Evolutionary conservation across 2,797 vertebrate genomes (phyloP), one percentile per base, ranked within the genome.

Genomic region (Macropus fuliginosus): DNA sequence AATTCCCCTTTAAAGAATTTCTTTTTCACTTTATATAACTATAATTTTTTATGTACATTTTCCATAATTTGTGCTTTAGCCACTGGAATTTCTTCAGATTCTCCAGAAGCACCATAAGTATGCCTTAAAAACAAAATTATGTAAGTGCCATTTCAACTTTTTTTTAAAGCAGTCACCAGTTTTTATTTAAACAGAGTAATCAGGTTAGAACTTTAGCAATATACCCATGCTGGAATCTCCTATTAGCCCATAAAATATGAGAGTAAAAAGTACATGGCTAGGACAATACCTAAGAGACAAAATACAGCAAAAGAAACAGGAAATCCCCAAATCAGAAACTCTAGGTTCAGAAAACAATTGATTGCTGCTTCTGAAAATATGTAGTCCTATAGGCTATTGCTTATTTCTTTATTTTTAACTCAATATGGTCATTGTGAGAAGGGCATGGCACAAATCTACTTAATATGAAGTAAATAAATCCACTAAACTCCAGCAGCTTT

Each of bases 71-170:
- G 5, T 12, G 9, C 81, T 11, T 90, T 59, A 11, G 74, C 66
- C 14, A 94, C 81, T 94, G 27, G 31, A 91, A 92, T 94, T 31
- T 90, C 27, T 81, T 81, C 24, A 62, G 56, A 90, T 1, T 4
- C 29, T 92, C 1, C 11, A 50, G 18, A 2, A 91, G 1, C 34
- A 54, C 46, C n/a, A 27, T 62, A 92, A 54, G 55, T 92, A 94
- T 46, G 59, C 52, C 92, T 94, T n/a, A 93, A 96, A 9, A 66
- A 93, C 29, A 91, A 93, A 57, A 89, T 52, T 92, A 56, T 6
- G 54, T 3, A 12, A 0, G 16, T 91, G 11, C 13, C 90, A 90
- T 59, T 90, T 6, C 74, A 81, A 81, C 34, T 66, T 66, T 66
- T 66, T 62, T 81, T 81, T 27, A 40, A 92, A 54, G 18, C 27